Conservation (phyloP, 2,113 vertebrate species). For the Alethe castanea region DNA sequence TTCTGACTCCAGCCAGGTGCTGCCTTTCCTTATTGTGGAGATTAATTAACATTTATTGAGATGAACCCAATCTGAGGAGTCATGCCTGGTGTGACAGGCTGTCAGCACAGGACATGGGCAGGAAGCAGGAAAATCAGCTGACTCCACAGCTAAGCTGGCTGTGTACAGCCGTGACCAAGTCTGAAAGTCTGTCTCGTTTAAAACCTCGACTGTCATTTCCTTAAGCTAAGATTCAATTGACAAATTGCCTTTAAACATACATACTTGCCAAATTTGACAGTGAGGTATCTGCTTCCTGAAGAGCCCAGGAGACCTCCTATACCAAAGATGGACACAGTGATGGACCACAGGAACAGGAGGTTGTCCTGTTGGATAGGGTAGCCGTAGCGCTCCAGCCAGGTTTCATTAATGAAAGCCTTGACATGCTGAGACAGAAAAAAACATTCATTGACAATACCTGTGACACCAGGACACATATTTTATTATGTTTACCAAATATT, state of each 20-base stretch:
- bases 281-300: conserved; percentile 71
- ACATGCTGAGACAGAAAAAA: conserved; percentile 73
- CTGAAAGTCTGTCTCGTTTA: not conserved
- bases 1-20: not conserved
- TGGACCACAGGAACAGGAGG: conserved; percentile 77
- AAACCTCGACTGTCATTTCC: not conserved
- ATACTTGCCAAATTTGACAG: conserved; percentile 76
- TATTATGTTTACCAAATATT: not conserved
- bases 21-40: not conserved
- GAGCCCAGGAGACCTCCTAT: conserved; percentile 75
- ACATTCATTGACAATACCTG: not conserved
- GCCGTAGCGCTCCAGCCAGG: conserved; percentile 72
- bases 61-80: not conserved
- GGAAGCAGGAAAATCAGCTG: not conserved
- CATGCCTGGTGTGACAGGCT: not conserved
- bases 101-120: not conserved
- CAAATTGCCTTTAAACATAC: not conserved
- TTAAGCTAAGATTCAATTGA: not conserved
- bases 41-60: not conserved
- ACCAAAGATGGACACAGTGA: conserved; percentile 71
- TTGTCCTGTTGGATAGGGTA: conserved; percentile 61
- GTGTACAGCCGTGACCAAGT: not conserved
- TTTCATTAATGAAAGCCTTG: conserved; percentile 85
- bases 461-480: not conserved
- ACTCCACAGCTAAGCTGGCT: not conserved